Evolutionary conservation across 2,888 invertebrate species (phyloP), one percentile per base, ranked within the genome.

Genomic region (Erynnis tages): DNA sequence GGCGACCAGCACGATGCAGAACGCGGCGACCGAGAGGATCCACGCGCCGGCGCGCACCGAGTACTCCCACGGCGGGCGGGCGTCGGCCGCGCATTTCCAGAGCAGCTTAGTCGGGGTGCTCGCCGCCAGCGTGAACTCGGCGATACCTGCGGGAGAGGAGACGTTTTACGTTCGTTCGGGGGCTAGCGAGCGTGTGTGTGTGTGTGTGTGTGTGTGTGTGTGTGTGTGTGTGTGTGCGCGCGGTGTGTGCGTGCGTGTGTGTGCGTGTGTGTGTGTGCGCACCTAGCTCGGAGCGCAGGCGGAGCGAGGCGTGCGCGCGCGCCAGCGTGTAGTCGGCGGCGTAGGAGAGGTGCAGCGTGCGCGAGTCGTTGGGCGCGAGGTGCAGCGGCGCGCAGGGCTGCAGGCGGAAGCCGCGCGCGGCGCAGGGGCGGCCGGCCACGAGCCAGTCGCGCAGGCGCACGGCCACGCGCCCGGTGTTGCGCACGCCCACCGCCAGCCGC

Each of bases 401-500:
- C 57, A 84, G 63, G 1, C 74, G 71, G 76, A 81, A 82, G 59
- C 82, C 84, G 62, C 83, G 77, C 63, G 73, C 82, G 62, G 58
- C 65, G 73, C 86, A 85, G 37, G 73, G 61, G 58, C 52, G 62
- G 56, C 75, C 79, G 50, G 70, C 76, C 57, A 83, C 61, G 56
- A 73, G 67, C 83, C 81, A 84, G 44, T 65, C 78, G 61, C 75
- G 76, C 58, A 97, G 92, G 60, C 92, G 91, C 67, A 98, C 93
- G n/a, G 95, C 93, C 61, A 98, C 91, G 71, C 95, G 95, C 1
- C 98, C 98, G n/a, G 95, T 94, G 88, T 99, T 99, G 63, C 94
- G 92, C 14, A 96, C 95, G 1, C 93, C 93, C 75, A 97, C 96
- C 3, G 95, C 92, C 54, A 96, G 92, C 63, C 94, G 94, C 11